These are phyloP conservation scores for Perodicticus potto DNA, from an alignment of 2,797 vertebrate species.

Conservation along the genomic window DNA sequence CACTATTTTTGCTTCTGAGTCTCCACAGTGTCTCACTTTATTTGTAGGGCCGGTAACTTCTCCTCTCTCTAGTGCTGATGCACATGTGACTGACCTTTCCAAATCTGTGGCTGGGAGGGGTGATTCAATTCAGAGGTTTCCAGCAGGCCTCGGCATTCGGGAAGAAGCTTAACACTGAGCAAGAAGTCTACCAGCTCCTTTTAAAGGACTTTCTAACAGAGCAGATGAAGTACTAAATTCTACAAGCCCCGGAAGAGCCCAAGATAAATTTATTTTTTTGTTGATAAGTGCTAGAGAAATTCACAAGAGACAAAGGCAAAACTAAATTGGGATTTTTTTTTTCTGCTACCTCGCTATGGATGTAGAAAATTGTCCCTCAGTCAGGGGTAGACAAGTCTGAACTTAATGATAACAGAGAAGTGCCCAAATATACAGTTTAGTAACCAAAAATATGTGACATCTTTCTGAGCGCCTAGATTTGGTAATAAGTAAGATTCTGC, in stretches of 20 bases:
- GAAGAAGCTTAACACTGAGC: not conserved
- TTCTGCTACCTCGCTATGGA: not conserved
- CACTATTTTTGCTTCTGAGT: not conserved
- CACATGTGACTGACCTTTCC: not conserved
- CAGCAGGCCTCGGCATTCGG: not conserved
- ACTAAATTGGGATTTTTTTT: not conserved
- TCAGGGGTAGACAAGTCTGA: not conserved
- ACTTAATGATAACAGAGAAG: not conserved
- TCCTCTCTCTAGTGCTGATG: not conserved
- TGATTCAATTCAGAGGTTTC: not conserved
- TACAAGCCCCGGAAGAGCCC: not conserved
- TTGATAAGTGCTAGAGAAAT: not conserved
- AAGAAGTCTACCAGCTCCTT: not conserved
- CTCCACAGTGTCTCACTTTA: not conserved
- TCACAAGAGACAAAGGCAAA: not conserved
- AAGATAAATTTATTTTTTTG: not conserved
- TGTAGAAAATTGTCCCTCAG: not conserved
- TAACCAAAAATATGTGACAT: not conserved
- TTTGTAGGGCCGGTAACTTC: not conserved
- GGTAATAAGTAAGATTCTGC: not conserved
- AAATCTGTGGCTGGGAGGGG: not conserved
- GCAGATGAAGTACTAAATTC: not conserved
- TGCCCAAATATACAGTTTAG: not conserved
- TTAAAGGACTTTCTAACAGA: not conserved
- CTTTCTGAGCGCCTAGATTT: constrained; percentile 36